Conservation (phyloP, 2,888 invertebrate species). For the Drosophila siamana region DNA sequence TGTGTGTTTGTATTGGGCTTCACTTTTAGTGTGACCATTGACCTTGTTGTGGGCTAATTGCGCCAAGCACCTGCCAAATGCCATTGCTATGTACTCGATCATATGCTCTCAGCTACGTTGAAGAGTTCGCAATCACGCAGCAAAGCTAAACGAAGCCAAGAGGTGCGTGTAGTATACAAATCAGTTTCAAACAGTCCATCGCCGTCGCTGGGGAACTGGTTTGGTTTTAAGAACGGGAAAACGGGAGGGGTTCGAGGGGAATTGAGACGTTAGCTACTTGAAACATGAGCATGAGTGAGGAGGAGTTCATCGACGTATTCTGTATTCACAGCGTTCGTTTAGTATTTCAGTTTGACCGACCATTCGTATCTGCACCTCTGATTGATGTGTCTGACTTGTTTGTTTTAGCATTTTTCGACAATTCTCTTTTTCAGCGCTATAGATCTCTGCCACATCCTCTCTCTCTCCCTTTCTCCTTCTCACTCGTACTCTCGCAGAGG, state of each 20-base stretch:
- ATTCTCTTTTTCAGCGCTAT: conserved; percentile 37
- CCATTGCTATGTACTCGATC: conserved; percentile 33
- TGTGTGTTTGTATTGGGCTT: conserved; percentile 17
- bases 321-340: conserved; percentile 12
- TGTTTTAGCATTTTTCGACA: conserved; percentile 54
- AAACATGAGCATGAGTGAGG: conserved; percentile 44
- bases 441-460: conserved; percentile 23
- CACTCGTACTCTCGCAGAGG: conserved; percentile 17
- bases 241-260: not conserved
- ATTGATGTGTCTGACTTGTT: conserved; percentile 57
- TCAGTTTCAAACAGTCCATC: conserved; percentile 39
- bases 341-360: conserved; percentile 28
- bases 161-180: conserved; percentile 57
- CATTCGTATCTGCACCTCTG: conserved; percentile 42
- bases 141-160: conserved; percentile 3
- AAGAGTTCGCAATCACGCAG: conserved; percentile 28
- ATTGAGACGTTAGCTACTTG: conserved; percentile 27
- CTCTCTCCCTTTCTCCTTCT: not conserved
- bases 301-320: conserved; percentile 54
- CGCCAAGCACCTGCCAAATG: conserved; percentile 54
- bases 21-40: conserved; percentile 56
- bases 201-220: conserved; percentile 54
- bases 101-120: conserved; percentile 8
- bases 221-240: conserved; percentile 27
- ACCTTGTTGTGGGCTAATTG: conserved; percentile 61